Evolutionary conservation across 2,888 invertebrate species (phyloP), one percentile per base, ranked within the genome.

Genomic region (Strigamia crassipes): DNA sequence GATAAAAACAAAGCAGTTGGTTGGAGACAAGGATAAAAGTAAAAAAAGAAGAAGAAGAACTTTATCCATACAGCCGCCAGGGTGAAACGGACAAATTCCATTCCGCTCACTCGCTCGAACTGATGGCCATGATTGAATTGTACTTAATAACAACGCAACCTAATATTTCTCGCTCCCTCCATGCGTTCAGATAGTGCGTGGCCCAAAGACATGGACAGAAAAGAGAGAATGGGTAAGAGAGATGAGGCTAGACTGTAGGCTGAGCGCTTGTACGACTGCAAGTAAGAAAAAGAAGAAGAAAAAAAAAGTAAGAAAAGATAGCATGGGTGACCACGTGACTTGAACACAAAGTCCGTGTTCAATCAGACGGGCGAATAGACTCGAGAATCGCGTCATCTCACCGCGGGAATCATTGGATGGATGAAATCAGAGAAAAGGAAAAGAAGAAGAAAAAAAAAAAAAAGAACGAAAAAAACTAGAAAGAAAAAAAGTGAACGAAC

Each of bases 51-150:
- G 15, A 27, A 6, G 27, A 66, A 23, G 15, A 12, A 31, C 23
- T 13, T 66, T 66, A 66, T 66, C 66, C 66, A 9, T 66, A 27
- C 27, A 5, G 27, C 66, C 66, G 23, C 66, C 23, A 66, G 66
- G 66, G 23, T 27, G 66, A 31, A 66, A 66, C 31, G 66, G 66
- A 66, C 66, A 31, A 66, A 27, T 66, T 34, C 66, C 66, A 66
- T 66, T 66, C 66, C 66, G 66, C 66, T 66, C 66, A 66, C 66
- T 66, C 66, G 66, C 66, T 66, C 66, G 66, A 66, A 66, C 66
- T 66, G 66, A 66, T 66, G 66, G 66, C 66, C 66, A 66, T 66
- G 66, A 66, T 66, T 66, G 66, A 66, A 66, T 66, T 66, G 66
- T 66, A 51, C 51, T 51, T 51, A 66, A 66, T 66, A 66, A 23